Evolutionary conservation across 2,888 invertebrate species (phyloP).

Genomic region (Agrotis clavis): DNA sequence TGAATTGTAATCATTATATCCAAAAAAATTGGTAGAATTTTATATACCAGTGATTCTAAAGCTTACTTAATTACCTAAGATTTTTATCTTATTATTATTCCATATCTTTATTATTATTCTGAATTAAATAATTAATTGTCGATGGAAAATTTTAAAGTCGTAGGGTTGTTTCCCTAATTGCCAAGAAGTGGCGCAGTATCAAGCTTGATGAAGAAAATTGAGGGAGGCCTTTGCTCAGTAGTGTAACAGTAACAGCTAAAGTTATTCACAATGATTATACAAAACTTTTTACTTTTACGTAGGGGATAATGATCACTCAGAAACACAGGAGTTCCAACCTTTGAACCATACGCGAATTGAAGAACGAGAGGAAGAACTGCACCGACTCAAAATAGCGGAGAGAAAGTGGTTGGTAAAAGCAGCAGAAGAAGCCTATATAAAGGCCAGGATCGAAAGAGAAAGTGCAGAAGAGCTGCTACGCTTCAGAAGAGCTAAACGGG

Average conservation of each 20-base stretch:
- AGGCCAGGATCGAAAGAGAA: background rate
- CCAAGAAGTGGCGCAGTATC: too few species aligned
- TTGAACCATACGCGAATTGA: background rate
- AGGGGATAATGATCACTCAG: background rate
- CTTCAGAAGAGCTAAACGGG: background rate
- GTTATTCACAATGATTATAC: background rate
- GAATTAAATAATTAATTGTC: too few species aligned
- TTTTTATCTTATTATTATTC: too few species aligned
- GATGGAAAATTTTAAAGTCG: too few species aligned
- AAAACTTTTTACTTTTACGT: background rate
- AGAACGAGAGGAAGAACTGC: slow-evolving; percentile 4
- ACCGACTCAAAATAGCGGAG: background rate
- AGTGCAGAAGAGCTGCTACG: slow-evolving; percentile 1
- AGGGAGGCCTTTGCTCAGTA: too few species aligned
- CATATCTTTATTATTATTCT: too few species aligned
- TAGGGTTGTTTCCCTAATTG: too few species aligned
- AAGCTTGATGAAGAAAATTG: too few species aligned
- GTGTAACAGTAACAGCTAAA: too few species aligned
- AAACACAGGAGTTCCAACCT: background rate
- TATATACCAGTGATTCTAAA: too few species aligned
- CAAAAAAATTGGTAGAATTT: background rate
- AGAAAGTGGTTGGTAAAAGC: background rate
- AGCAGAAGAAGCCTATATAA: background rate
- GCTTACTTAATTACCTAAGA: too few species aligned
- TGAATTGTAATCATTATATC: background rate